phyloP scores from a whole-genome alignment of 2,113 vertebrate genomes.

The Anhinga anhinga region DNA sequence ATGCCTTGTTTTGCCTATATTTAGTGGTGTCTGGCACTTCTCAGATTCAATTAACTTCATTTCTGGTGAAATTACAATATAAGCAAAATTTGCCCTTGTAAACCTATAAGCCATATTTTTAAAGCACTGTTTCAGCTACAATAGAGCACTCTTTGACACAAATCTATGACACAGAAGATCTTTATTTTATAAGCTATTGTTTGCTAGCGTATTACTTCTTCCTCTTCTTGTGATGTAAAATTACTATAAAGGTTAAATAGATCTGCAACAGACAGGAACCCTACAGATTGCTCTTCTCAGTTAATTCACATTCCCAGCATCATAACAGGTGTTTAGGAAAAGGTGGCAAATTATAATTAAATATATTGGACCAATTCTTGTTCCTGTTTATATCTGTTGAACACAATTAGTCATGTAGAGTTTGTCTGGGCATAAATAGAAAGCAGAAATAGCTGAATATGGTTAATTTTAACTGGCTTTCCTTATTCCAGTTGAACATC shows the following conservation, averaged over 20 bases:
- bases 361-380: neutral
- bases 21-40: constrained; percentile 32
- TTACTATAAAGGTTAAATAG: neutral
- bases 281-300: neutral
- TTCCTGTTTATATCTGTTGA: neutral
- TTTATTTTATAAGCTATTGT: neutral
- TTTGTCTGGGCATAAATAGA: neutral
- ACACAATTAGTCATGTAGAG: fast-evolving
- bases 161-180: neutral
- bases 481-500: neutral
- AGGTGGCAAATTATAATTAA: neutral
- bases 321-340: neutral
- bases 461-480: neutral
- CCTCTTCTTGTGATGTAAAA: neutral
- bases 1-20: neutral
- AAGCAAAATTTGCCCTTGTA: constrained; percentile 4
- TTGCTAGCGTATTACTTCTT: neutral
- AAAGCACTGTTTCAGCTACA: neutral
- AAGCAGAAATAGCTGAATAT: neutral
- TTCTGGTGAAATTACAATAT: constrained; percentile 26
- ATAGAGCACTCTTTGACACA: neutral
- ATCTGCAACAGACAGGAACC: neutral
- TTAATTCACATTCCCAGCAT: neutral
- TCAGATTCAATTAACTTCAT: constrained; percentile 57
- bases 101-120: neutral